Evolutionary conservation across 92 coral and sea anemone species (phyloP), one percentile per base, ranked within the genome.

Genomic region (Anthopleura xanthogrammica): DNA sequence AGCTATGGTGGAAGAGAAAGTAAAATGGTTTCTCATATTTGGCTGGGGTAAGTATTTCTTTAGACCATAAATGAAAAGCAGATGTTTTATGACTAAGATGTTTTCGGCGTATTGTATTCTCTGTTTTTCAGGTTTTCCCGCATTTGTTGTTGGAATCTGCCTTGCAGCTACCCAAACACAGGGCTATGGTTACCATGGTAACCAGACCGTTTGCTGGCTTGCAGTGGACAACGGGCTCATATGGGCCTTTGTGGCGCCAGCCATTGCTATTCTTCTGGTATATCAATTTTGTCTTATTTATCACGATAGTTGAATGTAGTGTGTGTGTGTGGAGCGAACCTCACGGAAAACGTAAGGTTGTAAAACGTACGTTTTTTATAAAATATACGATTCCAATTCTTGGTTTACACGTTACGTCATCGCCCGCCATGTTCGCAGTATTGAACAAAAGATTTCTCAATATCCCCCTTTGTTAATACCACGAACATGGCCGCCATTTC

Each of bases 221-320:
- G 85, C 93, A 22, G 87, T 87, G 14, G 85, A 89, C 52, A 93
- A 87, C 85, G 92, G 93, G 70, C 91, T 95, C 77, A 90, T 94
- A 60, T 95, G 98, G 98, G 98, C 94, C 13, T 94, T 95, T 81
- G 85, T 95, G 74, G 98, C 86, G 11, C 98, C 98, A 1, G 98
- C 97, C 22, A 41, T 95, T 80, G 73, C 83, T 40, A 92, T 95
- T 66, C 88, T 94, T 58, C 41, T 94, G 95, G 98, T 95, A 84
- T 7, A 60, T n/a, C 23, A 11, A 3, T 73, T 40, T 73, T 29
- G 36, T 29, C 36, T 29, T 29, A 29, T 29, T 29, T 29, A 29
- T 29, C 36, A 29, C 1, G 36, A 29, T 0, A 1, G 36, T 29
- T 29, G 36, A 29, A 29, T 29, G 36, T 29, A 29, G 36, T 29